Evolutionary conservation across 2,113 vertebrate species (phyloP), one percentile per base, ranked within the genome.

Genomic region (Eptesicus fuscus): DNA sequence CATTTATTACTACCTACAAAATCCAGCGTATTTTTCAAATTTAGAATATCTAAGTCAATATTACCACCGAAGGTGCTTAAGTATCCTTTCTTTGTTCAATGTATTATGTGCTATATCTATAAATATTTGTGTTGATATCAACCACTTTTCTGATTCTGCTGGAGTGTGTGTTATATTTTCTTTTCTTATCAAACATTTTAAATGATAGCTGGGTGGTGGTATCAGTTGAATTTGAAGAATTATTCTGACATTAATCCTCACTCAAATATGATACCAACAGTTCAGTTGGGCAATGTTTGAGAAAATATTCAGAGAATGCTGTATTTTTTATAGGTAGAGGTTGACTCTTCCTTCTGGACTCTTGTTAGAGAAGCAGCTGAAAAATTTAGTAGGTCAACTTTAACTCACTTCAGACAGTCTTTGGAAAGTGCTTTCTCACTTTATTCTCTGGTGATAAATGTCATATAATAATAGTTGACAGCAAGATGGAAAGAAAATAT

Each of bases 361-460:
- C 67, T 47, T 63, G 4, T 28, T 65, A 71, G 51, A 70, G n/a
- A 88, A 86, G 67, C 14, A 63, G 28, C 1, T 78, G 2, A 80
- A 71, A 30, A 44, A 77, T 84, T 95, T 73, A 73, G 63, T 76
- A 18, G 7, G 7, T 10, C 92, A 91, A 78, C 20, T 51, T 84
- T 79, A 92, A 51, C 5, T 92, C 37, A 56, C 85, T 92, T 69
- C 28, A 44, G 77, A 6, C 32, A 88, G 22, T 53, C 12, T 87
- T 56, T 79, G 56, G 22, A 91, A 88, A 42, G 42, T 40, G 37
- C 9, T 77, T 94, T 86, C 69, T 95, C 53, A 80, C 32, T 90
- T 83, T 71, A 85, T 87, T 89, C 23, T 83, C 71, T 88, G n/a
- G 95, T 95, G 89, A 96, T 83, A 73, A 86, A 96, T 95, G 59